Conservation (phyloP, 2,888 invertebrate genomes). For the Xanthostigma xanthostigma region DNA sequence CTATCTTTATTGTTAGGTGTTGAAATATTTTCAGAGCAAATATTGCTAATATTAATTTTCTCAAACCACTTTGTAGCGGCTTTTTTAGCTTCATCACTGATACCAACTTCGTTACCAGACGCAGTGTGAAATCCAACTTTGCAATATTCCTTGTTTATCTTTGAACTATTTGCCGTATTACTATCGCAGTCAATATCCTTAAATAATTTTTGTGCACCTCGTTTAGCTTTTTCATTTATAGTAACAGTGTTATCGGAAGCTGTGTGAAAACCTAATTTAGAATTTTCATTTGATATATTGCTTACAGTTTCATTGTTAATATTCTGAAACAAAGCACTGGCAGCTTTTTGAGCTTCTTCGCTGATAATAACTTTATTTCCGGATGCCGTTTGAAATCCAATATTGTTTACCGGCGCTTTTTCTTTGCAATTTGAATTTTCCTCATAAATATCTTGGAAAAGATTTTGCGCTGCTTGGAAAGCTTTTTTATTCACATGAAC, state of each 20-base stretch:
- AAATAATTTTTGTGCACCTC: slow-evolving; percentile 21
- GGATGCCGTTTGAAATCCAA: slow-evolving; percentile 25
- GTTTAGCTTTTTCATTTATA: slow-evolving; percentile 25
- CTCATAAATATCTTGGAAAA: slow-evolving; percentile 19
- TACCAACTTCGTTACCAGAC: slow-evolving; percentile 23
- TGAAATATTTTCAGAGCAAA: not conserved
- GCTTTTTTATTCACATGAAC: slow-evolving; percentile 3
- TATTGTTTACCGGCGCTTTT: not conserved
- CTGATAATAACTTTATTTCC: slow-evolving; percentile 23
- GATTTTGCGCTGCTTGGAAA: slow-evolving; percentile 17
- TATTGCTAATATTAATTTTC: slow-evolving; percentile 14
- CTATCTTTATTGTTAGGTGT: not conserved
- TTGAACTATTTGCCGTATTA: not conserved
- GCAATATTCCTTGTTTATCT: not conserved
- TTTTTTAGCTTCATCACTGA: slow-evolving; percentile 16
- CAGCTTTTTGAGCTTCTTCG: slow-evolving; percentile 19
- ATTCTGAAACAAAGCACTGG: slow-evolving; percentile 24
- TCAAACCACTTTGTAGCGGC: slow-evolving; percentile 25
- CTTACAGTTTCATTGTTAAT: slow-evolving; percentile 12
- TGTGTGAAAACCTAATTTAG: slow-evolving; percentile 20
- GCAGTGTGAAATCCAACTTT: slow-evolving; percentile 17
- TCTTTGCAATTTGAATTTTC: not conserved
- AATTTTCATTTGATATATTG: not conserved
- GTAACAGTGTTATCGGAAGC: slow-evolving; percentile 26
- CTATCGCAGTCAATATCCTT: slow-evolving; percentile 24